A percentile compares a stretch with the other conserved stretches of the same genome.
Evolutionary conservation across 2,888 invertebrate species (phyloP).

Genomic region (Drosophila multiciliata): DNA sequence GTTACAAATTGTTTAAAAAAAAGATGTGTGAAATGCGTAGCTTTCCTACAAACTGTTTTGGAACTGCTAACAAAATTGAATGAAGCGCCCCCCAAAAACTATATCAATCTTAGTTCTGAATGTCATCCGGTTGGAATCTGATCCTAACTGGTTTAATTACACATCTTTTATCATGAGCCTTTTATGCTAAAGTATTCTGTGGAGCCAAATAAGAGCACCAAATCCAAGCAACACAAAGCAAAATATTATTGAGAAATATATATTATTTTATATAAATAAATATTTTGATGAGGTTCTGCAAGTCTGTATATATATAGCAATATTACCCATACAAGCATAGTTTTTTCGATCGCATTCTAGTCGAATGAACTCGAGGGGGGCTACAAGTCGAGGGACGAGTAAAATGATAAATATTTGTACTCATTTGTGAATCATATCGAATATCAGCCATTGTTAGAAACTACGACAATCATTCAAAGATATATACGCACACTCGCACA

Average conservation of each 20-base stretch:
- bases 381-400: background rate
- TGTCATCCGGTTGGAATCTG: background rate
- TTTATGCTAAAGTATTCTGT: background rate
- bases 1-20: conserved; percentile 35
- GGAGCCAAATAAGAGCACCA: too few relatives aligned
- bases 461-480: conserved; percentile 55
- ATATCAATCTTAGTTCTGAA: background rate
- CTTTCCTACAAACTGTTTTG: background rate
- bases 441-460: conserved; percentile 35
- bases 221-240: too few relatives aligned
- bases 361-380: background rate
- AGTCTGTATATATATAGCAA: background rate
- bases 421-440: conserved; percentile 62
- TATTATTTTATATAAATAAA: too few relatives aligned
- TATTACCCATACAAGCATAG: background rate
- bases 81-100: background rate
- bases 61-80: background rate
- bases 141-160: background rate
- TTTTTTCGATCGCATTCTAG: background rate
- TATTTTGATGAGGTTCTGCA: too few relatives aligned
- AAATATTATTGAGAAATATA: too few relatives aligned
- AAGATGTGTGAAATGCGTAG: conserved; percentile 6
- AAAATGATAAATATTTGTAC: conserved; percentile 46
- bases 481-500: conserved; percentile 1
- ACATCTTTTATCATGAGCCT: background rate